These are phyloP conservation scores for Clarias laeviceps DNA, from an alignment of 2,797 vertebrate genomes.

Conservation along the genomic window DNA sequence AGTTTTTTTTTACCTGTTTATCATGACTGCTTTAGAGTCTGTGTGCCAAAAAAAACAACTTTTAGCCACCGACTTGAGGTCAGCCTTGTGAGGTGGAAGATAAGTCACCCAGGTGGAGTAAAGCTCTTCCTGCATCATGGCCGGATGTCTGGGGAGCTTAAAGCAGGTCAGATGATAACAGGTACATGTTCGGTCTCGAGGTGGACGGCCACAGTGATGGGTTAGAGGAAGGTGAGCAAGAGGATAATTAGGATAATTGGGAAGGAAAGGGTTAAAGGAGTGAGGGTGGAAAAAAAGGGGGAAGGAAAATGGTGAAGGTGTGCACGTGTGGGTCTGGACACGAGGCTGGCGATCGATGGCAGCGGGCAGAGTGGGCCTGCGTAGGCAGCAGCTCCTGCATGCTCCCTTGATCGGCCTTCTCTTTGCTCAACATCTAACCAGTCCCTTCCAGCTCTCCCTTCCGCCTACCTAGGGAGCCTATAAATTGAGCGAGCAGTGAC, in stretches of 20 bases:
- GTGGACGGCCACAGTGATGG: not conserved
- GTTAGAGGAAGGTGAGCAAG: not conserved
- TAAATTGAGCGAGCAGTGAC: no score
- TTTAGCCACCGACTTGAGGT: constrained; percentile 14
- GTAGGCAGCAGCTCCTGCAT: no score
- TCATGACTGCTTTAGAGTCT: constrained; percentile 3
- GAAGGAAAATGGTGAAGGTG: no score
- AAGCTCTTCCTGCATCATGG: not conserved
- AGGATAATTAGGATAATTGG: not conserved
- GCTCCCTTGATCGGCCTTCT: no score
- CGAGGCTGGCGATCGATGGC: no score
- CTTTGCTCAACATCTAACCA: no score
- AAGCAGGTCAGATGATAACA: constrained; percentile 23
- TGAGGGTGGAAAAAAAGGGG: no score
- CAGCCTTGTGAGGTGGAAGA: constrained; percentile 9
- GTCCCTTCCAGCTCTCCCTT: no score
- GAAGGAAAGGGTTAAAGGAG: no score
- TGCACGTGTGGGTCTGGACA: no score
- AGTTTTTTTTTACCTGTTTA: not conserved
- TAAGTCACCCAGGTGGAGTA: not conserved
- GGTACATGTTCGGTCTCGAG: constrained; percentile 11
- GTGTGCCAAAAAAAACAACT: not conserved
- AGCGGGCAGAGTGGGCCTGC: no score
- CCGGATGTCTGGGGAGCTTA: constrained; percentile 1
- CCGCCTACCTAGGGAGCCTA: no score